These are phyloP conservation scores for Chymomyza amoena DNA, from an alignment of 2,888 invertebrate genomes.

Conservation along the genomic window DNA sequence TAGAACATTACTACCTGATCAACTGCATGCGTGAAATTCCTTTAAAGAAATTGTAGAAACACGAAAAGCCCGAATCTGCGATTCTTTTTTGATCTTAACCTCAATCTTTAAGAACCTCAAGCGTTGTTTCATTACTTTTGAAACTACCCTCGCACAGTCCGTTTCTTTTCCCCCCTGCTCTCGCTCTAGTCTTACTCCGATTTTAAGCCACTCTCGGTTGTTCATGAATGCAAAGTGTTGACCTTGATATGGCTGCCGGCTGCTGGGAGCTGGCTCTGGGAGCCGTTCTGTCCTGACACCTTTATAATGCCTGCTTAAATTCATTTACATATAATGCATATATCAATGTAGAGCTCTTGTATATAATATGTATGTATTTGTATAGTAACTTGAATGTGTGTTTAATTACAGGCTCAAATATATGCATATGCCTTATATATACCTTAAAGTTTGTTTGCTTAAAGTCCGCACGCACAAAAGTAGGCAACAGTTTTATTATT, in stretches of 20 bases:
- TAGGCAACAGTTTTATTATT: neutral
- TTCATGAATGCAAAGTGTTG: neutral
- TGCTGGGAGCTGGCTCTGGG: slow-evolving; percentile 32
- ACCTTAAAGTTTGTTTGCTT: neutral
- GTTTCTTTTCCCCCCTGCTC: neutral
- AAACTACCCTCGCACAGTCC: neutral
- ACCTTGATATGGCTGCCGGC: neutral
- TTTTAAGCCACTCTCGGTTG: neutral
- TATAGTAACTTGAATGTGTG: slow-evolving; percentile 54
- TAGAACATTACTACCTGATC: no score
- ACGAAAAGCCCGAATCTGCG: no score
- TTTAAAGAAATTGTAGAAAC: no score
- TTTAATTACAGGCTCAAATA: slow-evolving; percentile 47
- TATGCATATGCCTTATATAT: neutral
- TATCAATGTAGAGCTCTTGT: slow-evolving; percentile 13
- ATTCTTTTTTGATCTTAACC: no score
- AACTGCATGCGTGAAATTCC: no score
- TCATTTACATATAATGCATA: slow-evolving; percentile 57
- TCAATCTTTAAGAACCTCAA: no score
- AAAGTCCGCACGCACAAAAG: neutral
- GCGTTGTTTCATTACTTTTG: slow-evolving; percentile 15
- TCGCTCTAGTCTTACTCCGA: neutral
- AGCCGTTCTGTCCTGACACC: slow-evolving; percentile 16
- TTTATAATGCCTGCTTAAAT: slow-evolving; percentile 53
- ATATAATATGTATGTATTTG: slow-evolving; percentile 42